Evolutionary conservation across 1,140 invertebrate species (phyloP).

Genomic region (Hormaphis cornu): DNA sequence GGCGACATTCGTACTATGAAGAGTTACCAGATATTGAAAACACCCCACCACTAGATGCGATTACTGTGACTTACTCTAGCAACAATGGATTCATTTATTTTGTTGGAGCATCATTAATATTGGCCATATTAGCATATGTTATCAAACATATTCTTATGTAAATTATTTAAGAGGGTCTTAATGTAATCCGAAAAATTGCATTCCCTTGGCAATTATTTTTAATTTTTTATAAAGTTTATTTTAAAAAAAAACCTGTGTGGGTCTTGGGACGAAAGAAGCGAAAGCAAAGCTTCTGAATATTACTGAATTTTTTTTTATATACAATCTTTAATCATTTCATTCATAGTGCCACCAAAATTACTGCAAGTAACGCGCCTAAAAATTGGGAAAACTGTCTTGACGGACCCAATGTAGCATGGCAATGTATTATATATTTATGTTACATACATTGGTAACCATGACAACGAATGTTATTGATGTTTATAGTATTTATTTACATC

Average conservation of each 20-base stretch:
- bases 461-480: too few species aligned
- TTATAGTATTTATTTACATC: too few species aligned
- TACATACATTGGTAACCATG: too few species aligned
- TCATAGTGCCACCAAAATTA: too few species aligned
- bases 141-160: neutral
- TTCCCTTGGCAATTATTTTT: neutral
- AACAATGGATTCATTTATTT: neutral
- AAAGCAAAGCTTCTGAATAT: too few species aligned
- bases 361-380: too few species aligned
- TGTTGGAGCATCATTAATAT: neutral
- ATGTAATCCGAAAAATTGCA: neutral
- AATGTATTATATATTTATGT: too few species aligned
- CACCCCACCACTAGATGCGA: neutral
- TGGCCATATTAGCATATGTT: neutral
- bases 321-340: too few species aligned
- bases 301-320: too few species aligned
- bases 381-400: too few species aligned
- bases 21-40: neutral
- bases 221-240: slow-evolving; percentile 2
- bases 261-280: too few species aligned
- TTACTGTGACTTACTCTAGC: neutral
- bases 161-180: neutral
- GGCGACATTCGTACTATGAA: slow-evolving; percentile 4
- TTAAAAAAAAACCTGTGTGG: neutral
- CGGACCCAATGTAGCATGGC: too few species aligned